phyloP scores from a whole-genome alignment of 2,888 invertebrate genomes.

The Trilocha varians region DNA sequence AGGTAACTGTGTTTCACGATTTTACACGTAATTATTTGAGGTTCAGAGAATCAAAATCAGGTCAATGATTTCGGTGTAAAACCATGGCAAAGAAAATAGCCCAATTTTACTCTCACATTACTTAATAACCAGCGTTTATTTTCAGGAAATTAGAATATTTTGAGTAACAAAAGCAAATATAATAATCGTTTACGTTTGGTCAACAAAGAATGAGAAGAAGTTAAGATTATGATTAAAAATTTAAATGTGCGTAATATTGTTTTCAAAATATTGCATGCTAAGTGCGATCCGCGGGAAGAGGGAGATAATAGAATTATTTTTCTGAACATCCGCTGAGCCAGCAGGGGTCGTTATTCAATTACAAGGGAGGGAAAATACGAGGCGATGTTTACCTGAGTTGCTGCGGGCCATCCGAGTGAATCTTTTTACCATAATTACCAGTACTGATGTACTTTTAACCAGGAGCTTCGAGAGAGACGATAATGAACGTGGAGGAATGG shows the following conservation, averaged over 20 bases:
- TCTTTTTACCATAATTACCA: constrained; percentile 43
- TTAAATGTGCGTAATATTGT: constrained; percentile 9
- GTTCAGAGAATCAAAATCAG: too few relatives aligned
- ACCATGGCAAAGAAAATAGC: too few relatives aligned
- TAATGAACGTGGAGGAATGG: constrained; percentile 17
- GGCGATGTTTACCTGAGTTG: constrained; percentile 51
- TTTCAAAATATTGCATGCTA: constrained; percentile 36
- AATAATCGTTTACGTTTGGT: too few relatives aligned
- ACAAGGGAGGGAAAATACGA: constrained; percentile 46
- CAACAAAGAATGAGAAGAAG: too few relatives aligned
- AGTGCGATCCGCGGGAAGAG: constrained; percentile 27
- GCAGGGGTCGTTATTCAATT: constrained; percentile 61
- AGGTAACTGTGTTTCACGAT: too few relatives aligned
- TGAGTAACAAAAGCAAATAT: neutral
- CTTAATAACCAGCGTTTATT: too few relatives aligned
- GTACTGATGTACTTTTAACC: constrained; percentile 28
- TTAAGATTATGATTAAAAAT: neutral
- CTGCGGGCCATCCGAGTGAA: constrained; percentile 42
- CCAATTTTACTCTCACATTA: too few relatives aligned
- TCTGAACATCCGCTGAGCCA: constrained; percentile 47
- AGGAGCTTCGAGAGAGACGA: constrained; percentile 11
- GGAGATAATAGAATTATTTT: constrained; percentile 57
- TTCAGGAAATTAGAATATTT: too few relatives aligned
- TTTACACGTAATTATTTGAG: too few relatives aligned
- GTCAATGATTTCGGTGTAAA: too few relatives aligned